phyloP scores from a whole-genome alignment of 2,797 vertebrate genomes.

The Protosalanx chinensis region DNA sequence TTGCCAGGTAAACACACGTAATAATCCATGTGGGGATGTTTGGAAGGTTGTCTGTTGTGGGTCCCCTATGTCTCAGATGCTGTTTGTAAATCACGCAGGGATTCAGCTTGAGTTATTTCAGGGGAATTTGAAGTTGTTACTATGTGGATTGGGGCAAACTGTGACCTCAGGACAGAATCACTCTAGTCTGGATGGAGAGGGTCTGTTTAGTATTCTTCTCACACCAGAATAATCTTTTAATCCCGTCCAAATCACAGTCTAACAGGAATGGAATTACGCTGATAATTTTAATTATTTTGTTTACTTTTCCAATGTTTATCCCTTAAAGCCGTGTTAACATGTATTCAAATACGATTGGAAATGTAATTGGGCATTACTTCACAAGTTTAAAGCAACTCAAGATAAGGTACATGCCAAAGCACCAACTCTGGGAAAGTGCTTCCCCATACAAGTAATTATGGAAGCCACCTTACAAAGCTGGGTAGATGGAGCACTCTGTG shows the following conservation, averaged over 20 bases:
- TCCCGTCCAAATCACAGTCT: not conserved
- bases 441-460: not conserved
- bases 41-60: conserved; percentile 36
- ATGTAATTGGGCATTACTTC: conserved; percentile 2
- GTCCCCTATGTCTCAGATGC: conserved; percentile 29
- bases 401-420: not conserved
- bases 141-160: not conserved
- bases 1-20: conserved; percentile 31
- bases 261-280: conserved; percentile 1
- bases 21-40: conserved; percentile 29
- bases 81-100: not conserved
- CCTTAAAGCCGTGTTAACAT: not conserved
- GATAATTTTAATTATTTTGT: not conserved
- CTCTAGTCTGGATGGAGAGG: not conserved
- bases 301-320: conserved; percentile 3
- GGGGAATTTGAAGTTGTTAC: not conserved
- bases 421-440: not conserved
- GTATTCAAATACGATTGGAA: not conserved
- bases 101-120: not conserved
- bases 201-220: conserved; percentile 6
- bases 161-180: not conserved
- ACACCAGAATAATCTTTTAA: conserved; percentile 11
- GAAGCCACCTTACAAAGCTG: not conserved
- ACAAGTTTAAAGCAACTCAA: not conserved
- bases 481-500: conserved; percentile 16